Evolutionary conservation across 2,888 invertebrate genomes (phyloP).

Genomic region (Noctuana brunneofusca): DNA sequence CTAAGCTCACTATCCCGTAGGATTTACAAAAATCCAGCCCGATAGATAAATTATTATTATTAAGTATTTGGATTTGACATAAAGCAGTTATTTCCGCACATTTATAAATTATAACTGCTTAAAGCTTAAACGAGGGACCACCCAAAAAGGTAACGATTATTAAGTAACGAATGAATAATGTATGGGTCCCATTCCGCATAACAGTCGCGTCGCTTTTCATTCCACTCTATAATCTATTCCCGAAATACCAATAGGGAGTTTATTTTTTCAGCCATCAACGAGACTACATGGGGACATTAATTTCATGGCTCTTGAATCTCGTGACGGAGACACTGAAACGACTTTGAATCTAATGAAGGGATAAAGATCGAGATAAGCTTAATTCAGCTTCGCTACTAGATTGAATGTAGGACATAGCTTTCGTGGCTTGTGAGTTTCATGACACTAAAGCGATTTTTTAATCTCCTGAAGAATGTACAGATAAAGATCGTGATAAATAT

Average conservation of each 20-base stretch:
- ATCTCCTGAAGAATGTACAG: no score
- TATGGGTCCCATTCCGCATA: conserved; percentile 20
- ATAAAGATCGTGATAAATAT: no score
- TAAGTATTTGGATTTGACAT: no score
- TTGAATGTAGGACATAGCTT: no score
- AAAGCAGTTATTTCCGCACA: no score
- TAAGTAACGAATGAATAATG: conserved; percentile 2
- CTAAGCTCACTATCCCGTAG: no score
- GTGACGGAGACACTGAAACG: neutral
- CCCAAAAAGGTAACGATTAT: conserved; percentile 29
- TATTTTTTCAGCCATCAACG: conserved; percentile 35
- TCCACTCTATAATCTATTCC: conserved; percentile 35
- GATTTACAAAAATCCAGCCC: no score
- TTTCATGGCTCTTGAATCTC: conserved; percentile 3
- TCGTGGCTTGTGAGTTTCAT: no score
- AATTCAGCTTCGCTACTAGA: no score
- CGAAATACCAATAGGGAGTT: conserved; percentile 37
- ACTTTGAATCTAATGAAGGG: neutral
- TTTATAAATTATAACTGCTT: neutral
- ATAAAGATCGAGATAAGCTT: no score
- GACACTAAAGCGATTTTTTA: no score
- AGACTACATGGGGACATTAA: conserved; percentile 13
- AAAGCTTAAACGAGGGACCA: conserved; percentile 23
- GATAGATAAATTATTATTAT: no score
- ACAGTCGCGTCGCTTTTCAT: conserved; percentile 31